Conservation (phyloP, 1,140 invertebrate genomes). For the Cydia amplana region DNA sequence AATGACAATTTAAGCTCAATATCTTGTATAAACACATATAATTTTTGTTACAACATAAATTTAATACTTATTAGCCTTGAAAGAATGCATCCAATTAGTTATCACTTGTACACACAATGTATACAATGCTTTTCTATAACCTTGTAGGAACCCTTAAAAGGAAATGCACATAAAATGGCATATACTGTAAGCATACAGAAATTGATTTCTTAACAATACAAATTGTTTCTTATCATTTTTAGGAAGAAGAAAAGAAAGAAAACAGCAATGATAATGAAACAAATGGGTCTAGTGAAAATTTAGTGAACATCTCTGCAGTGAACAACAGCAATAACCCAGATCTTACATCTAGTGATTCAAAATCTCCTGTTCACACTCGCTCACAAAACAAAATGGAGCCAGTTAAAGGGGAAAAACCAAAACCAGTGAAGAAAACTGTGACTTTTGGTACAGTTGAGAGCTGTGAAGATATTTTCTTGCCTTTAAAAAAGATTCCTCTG, state of each 20-base stretch:
- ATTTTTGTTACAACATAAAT: no score
- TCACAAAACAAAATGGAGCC: constrained; percentile 79
- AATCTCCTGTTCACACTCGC: constrained; percentile 75
- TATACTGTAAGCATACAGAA: no score
- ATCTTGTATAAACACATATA: no score
- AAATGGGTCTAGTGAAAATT: constrained; percentile 57
- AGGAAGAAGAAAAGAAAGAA: constrained; percentile 79
- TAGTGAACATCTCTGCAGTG: constrained; percentile 50
- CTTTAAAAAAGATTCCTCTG: constrained; percentile 69
- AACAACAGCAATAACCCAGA: constrained; percentile 54
- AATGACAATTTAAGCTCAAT: no score
- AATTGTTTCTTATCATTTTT: constrained; percentile 42
- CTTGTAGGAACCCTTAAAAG: no score
- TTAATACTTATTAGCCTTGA: no score
- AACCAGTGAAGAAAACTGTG: constrained; percentile 77
- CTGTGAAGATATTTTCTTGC: constrained; percentile 75
- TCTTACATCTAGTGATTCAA: constrained; percentile 54
- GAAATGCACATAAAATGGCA: no score
- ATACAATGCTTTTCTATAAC: no score
- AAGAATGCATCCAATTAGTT: no score
- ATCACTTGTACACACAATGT: no score
- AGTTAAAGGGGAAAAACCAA: constrained; percentile 66
- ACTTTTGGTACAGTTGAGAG: constrained; percentile 79
- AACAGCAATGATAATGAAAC: constrained; percentile 69
- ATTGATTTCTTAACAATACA: not conserved